Evolutionary conservation across 1,140 invertebrate species (phyloP), one percentile per base, ranked within the genome.

Genomic region (Drosophila auraria): DNA sequence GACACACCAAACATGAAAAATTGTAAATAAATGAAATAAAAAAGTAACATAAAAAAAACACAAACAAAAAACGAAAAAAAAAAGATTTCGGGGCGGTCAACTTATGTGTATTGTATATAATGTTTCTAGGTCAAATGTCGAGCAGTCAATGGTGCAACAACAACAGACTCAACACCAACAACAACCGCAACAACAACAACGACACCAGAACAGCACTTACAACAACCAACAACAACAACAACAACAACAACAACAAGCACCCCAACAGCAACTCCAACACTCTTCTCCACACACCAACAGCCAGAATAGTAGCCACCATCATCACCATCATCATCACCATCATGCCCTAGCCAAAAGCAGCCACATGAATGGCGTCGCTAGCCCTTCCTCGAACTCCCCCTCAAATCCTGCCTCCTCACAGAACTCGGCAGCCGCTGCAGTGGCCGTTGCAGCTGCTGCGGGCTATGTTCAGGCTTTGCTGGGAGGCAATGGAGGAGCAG

Each of bases 61-160:
- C 30, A 57, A 3, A 73, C 51, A 27, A 54, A 71, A 73, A 50
- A 30, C 27, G 27, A 30, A 30, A 78, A 80, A 62, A 15, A 23
- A 0, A 38, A 23, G 33, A 56, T 56, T 56, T 42, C 38, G 68
- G 66, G 73, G 69, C 59, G 77, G 73, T 78, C 59, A 78, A 87
- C 84, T 71, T 81, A 73, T 79, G 59, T 74, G 63, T 78, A 65
- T 82, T 87, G 68, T 87, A 80, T 89, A 93, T 93, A 93, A 93
- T 93, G 92, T 93, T 93, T 93, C 92, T 93, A 93, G 92, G 92
- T 93, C 87, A 78, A 92, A 91, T 93, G 82, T 92, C 92, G 91
- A 92, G 89, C 90, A 91, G 82, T 81, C 89, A 84, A 78, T 92
- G 89, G 79, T 89, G 82, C 86, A 90, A 91, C 86, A 90, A 80